phyloP scores from a whole-genome alignment of 1,140 invertebrate genomes.

The Ceratoteleas bidentatus region DNA sequence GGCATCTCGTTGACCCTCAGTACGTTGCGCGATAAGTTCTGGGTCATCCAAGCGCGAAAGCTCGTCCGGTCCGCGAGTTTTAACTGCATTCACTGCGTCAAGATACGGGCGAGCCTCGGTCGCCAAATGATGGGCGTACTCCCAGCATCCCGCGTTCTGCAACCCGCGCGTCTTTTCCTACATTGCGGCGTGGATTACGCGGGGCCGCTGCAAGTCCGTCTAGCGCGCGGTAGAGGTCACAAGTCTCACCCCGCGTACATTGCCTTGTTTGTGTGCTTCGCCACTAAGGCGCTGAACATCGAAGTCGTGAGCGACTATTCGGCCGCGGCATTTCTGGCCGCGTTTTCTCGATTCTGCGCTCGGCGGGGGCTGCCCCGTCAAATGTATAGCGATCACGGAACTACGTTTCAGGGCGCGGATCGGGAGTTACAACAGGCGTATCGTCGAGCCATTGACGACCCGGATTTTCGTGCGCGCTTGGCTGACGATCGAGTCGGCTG shows the following conservation, averaged over 20 bases:
- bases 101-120: too few species aligned
- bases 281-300: not conserved
- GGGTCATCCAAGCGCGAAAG: too few species aligned
- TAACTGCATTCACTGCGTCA: too few species aligned
- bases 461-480: too few species aligned
- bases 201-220: not conserved
- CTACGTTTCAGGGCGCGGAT: constrained; percentile 3
- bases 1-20: not conserved
- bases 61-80: too few species aligned
- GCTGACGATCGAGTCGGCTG: too few species aligned
- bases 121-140: not conserved
- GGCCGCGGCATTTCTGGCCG: not conserved
- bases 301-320: constrained; percentile 2
- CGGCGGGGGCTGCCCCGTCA: not conserved
- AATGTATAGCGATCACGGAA: not conserved
- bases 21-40: not conserved
- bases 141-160: not conserved
- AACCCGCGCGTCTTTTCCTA: not conserved
- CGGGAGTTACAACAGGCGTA: not conserved
- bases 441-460: too few species aligned
- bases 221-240: not conserved
- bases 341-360: not conserved
- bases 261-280: not conserved
- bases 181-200: constrained; percentile 7
- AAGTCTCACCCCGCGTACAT: not conserved